Base-by-base conservation (phyloP, 2,113 vertebrate species). In the Poicephalus gulielmi region DNA sequence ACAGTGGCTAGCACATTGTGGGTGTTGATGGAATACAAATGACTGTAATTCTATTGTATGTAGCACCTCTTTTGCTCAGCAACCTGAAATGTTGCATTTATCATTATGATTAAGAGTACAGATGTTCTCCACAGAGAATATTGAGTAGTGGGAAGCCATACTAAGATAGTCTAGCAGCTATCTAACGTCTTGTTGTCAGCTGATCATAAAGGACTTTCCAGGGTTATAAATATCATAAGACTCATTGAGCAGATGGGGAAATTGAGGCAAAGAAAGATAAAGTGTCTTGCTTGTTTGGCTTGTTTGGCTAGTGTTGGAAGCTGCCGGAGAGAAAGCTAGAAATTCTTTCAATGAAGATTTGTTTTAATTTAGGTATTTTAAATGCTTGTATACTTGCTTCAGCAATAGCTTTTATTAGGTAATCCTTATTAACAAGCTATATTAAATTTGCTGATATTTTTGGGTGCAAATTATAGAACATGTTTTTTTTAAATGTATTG, bases 11-110 rank as follows among this genome's bases (percentile, higher is more conserved):
- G 84, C 92, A 92, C 92, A 0, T 92, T 92, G 90, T 74, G 79
- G 24, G 76, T 81, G 76, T 88, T 88, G 17, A 69, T 57, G 75
- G 92, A 95, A 96, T 95, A 94, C 92, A 88, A 95, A 96, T 97
- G 50, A 93, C 83, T 60, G 68, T 9, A 33, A 83, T 93, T 90
- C 92, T 57, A 90, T 90, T 93, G 84, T 91, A 46, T 12, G 23
- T 53, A 77, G 63, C 49, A 24, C 13, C 79, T 64, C 55, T 84
- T 95, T 83, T 59, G 13, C 94, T 81, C 83, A 78, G 43, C 35
- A 81, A 67, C 4, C 57, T 60, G 78, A 95, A 92, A 83, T 83
- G 73, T 90, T 95, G 76, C 60, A 75, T 95, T 95, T 96, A 83
- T 90, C 68, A 47, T 92, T 50, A 63, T 64, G 94, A 93, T 77